A percentile compares a stretch with the other conserved stretches of the same genome.
Evolutionary conservation across 2,797 vertebrate genomes (phyloP).

Genomic region (Semotilus atromaculatus): DNA sequence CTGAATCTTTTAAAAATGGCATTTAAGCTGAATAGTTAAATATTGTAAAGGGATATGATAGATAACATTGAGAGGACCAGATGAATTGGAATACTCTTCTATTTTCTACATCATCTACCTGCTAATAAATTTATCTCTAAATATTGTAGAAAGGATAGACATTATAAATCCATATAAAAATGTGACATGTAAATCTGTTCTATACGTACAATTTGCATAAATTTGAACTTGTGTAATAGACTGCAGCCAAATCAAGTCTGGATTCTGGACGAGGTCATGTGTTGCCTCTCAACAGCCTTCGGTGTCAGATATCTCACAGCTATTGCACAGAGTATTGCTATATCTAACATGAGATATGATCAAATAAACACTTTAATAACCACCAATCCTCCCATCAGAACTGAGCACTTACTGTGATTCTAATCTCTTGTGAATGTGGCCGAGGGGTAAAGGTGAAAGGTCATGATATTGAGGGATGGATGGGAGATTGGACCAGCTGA

Average conservation of each 20-base stretch:
- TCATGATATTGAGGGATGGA: not conserved
- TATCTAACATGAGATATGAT: conserved; percentile 54
- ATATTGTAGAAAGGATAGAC: conserved; percentile 65
- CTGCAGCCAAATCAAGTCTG: conserved; percentile 44
- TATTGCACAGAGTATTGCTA: conserved; percentile 62
- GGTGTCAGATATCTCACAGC: conserved; percentile 47
- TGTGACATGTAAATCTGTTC: conserved; percentile 44
- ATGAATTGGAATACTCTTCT: conserved; percentile 13
- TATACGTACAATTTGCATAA: conserved; percentile 63
- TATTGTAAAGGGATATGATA: conserved; percentile 17
- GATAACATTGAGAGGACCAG: not conserved
- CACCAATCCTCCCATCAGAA: not conserved
- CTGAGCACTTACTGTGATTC: conserved; percentile 31
- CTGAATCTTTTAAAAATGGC: not conserved
- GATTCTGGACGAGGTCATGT: conserved; percentile 31
- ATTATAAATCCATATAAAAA: conserved; percentile 66
- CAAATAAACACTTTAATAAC: conserved; percentile 2
- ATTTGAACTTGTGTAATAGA: conserved; percentile 45
- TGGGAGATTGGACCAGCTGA: conserved; percentile 28
- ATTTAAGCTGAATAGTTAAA: conserved; percentile 16
- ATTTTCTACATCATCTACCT: conserved; percentile 30
- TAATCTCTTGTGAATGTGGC: conserved; percentile 31
- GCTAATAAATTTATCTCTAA: conserved; percentile 30
- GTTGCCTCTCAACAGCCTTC: conserved; percentile 51
- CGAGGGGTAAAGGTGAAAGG: conserved; percentile 48